These are phyloP conservation scores for Oppia nitens DNA, from an alignment of 1,140 invertebrate genomes.

Conservation along the genomic window DNA sequence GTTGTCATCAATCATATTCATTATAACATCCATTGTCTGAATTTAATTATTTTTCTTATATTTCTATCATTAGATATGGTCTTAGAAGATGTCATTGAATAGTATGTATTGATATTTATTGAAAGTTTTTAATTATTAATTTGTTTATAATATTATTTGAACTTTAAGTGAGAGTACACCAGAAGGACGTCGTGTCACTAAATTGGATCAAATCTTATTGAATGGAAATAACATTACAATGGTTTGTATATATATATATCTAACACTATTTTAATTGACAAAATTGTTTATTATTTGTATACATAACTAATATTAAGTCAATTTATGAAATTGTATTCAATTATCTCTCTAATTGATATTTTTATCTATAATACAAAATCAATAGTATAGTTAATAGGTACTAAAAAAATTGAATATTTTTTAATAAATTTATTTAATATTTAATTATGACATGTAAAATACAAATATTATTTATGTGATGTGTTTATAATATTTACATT, in stretches of 20 bases:
- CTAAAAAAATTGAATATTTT: background rate
- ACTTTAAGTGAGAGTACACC: slow-evolving; percentile 62
- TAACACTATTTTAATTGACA: no score
- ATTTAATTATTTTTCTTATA: background rate
- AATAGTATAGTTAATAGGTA: no score
- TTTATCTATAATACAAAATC: no score
- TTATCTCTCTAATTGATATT: background rate
- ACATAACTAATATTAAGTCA: background rate
- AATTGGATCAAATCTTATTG: slow-evolving; percentile 89
- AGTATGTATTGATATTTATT: slow-evolving; percentile 30
- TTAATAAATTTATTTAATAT: slow-evolving; percentile 14
- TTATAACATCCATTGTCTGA: no score
- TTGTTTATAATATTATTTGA: slow-evolving; percentile 11
- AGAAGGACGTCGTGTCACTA: slow-evolving; percentile 87
- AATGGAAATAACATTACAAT: slow-evolving; percentile 99
- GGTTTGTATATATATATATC: slow-evolving; percentile 41
- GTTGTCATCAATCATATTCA: background rate
- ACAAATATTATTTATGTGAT: no score
- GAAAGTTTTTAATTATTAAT: slow-evolving; percentile 9
- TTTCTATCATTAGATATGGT: slow-evolving; percentile 47
- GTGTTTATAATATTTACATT: no score
- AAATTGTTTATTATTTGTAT: no score
- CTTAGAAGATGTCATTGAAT: slow-evolving; percentile 47
- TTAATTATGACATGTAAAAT: no score
- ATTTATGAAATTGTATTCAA: background rate